Percentiles rank a stretch among this genome's conserved stretches.
Evolutionary conservation across 2,888 invertebrate genomes (phyloP).

Genomic region (Blastobasis lacticolella): DNA sequence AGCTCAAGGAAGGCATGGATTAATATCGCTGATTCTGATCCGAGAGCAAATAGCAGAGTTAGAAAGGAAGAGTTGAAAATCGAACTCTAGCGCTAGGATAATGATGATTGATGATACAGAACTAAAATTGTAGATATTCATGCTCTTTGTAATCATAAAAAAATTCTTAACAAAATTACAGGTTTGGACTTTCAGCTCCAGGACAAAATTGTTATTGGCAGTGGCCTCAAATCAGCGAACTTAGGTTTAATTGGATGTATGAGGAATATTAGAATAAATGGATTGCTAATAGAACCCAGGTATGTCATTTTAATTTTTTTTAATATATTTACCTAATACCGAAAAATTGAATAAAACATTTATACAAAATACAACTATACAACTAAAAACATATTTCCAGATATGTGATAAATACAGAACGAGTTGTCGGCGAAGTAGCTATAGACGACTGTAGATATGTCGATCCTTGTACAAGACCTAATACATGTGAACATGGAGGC

Average conservation of each 20-base stretch:
- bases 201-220: constrained; percentile 84
- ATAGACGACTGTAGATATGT: constrained; percentile 92
- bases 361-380: neutral
- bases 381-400: constrained; percentile 34
- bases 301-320: constrained; percentile 9
- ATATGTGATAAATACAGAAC: constrained; percentile 85
- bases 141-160: neutral
- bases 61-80: no score
- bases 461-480: constrained; percentile 90
- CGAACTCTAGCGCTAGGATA: no score
- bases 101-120: no score
- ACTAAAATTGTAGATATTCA: no score
- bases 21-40: no score
- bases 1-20: no score
- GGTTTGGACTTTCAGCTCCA: constrained; percentile 79
- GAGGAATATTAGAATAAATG: constrained; percentile 90
- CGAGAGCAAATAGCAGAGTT: no score
- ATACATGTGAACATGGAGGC: constrained; percentile 94
- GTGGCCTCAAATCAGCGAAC: constrained; percentile 82
- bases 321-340: neutral
- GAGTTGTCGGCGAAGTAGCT: constrained; percentile 91
- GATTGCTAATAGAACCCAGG: constrained; percentile 84
- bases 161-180: constrained; percentile 17
- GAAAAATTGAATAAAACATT: neutral
- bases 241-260: constrained; percentile 93